These are phyloP conservation scores for Magallana nippona DNA, from an alignment of 2,888 invertebrate genomes.

Conservation along the genomic window DNA sequence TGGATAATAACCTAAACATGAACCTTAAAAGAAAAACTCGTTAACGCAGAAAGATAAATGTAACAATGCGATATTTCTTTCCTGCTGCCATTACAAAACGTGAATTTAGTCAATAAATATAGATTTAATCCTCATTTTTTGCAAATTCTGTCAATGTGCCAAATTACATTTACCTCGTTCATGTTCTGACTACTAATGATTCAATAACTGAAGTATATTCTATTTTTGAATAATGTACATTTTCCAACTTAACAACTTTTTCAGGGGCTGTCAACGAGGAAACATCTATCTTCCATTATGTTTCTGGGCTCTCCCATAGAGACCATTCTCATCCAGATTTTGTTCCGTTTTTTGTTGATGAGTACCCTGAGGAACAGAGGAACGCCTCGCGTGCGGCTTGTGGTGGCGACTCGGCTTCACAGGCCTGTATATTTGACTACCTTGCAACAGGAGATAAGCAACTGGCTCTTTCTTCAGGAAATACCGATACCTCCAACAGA, in stretches of 20 bases:
- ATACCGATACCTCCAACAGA: conserved; percentile 15
- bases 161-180: no score
- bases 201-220: no score
- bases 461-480: conserved; percentile 35
- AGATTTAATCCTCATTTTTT: no score
- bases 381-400: conserved; percentile 15
- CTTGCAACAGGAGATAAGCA: conserved; percentile 43
- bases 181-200: no score
- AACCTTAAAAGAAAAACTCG: no score
- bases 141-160: no score
- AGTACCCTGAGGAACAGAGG: conserved; percentile 9
- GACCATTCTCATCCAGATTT: conserved; percentile 45
- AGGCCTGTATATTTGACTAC: conserved; percentile 48
- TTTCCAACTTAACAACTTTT: neutral
- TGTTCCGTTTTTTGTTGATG: conserved; percentile 43
- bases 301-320: neutral
- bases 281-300: conserved; percentile 39
- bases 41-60: no score
- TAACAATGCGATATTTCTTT: no score
- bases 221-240: no score
- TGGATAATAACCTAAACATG: no score
- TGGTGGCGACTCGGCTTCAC: conserved; percentile 37
- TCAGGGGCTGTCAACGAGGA: conserved; percentile 38
- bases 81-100: no score
- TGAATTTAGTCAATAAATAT: no score